Percentiles rank a stretch among this genome's conserved stretches.
Conservation (phyloP, 2,797 vertebrate species). For the Schizopygopsis pylzovi region DNA sequence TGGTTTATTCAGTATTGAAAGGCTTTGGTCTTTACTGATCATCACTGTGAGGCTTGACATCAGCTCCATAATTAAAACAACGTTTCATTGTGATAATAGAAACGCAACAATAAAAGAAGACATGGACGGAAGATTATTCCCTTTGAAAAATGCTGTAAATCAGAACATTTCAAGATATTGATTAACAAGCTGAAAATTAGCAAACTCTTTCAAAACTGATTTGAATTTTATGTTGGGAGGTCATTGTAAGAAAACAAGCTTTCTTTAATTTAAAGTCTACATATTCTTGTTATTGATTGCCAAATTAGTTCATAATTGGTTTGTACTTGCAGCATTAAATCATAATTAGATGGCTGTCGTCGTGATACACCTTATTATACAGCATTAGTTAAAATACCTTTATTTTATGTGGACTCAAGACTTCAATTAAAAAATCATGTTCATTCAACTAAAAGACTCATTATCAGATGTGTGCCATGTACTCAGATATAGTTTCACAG, state of each 20-base stretch:
- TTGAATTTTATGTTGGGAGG: background rate
- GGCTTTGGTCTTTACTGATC: constrained; percentile 30
- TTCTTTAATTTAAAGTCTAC: background rate
- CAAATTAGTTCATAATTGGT: background rate
- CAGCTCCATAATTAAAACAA: constrained; percentile 30
- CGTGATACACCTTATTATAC: background rate
- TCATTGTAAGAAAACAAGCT: background rate
- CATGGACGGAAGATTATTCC: constrained; percentile 26
- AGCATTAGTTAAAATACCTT: background rate
- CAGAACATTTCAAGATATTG: background rate
- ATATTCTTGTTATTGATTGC: background rate
- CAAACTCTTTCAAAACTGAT: background rate
- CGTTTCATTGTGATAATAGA: background rate
- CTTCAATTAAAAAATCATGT: background rate
- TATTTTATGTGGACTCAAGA: background rate
- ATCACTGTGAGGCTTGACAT: background rate
- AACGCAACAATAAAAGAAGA: background rate
- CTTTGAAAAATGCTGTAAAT: constrained; percentile 34
- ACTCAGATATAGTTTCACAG: background rate
- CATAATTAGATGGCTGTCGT: too few species aligned
- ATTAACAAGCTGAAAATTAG: background rate
- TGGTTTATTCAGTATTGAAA: background rate
- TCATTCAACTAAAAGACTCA: constrained; percentile 14
- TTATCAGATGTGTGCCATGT: background rate
- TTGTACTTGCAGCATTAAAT: background rate